A percentile compares a stretch with the other conserved stretches of the same genome.
These are phyloP conservation scores for Synodontis membranacea DNA, from an alignment of 2,113 vertebrate species.

Conservation along the genomic window DNA sequence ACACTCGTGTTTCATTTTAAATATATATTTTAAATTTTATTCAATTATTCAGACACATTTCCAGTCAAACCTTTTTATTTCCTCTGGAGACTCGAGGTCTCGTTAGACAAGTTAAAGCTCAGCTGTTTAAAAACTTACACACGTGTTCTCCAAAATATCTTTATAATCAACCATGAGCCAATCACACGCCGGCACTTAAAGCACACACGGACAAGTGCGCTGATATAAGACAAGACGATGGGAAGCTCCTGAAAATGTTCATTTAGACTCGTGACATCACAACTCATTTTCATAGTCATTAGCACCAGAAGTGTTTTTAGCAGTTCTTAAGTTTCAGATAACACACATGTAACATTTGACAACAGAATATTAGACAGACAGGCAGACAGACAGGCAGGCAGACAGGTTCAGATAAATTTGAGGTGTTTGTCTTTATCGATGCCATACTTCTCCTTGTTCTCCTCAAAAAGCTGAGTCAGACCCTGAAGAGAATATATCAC, in stretches of 20 bases:
- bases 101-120: not conserved
- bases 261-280: not conserved
- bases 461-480: conserved; percentile 75
- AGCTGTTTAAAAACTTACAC: not conserved
- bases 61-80: not conserved
- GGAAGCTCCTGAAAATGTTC: not conserved
- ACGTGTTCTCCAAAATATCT: not conserved
- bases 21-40: not conserved
- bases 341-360: not conserved
- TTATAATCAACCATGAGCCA: not conserved
- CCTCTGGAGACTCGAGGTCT: not conserved
- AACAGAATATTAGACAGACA: not conserved
- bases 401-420: conserved; percentile 56
- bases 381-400: not conserved
- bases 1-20: not conserved
- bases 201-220: not conserved
- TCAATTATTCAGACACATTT: not conserved
- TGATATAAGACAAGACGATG: not conserved
- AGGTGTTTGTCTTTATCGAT: conserved; percentile 72
- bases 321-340: not conserved
- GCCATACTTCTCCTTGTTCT: conserved; percentile 78
- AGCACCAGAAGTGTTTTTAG: not conserved
- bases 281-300: not conserved
- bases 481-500: conserved; percentile 57
- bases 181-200: not conserved